Base-by-base conservation (phyloP, 2,888 invertebrate species). In the Ornithoptera alexandrae region DNA sequence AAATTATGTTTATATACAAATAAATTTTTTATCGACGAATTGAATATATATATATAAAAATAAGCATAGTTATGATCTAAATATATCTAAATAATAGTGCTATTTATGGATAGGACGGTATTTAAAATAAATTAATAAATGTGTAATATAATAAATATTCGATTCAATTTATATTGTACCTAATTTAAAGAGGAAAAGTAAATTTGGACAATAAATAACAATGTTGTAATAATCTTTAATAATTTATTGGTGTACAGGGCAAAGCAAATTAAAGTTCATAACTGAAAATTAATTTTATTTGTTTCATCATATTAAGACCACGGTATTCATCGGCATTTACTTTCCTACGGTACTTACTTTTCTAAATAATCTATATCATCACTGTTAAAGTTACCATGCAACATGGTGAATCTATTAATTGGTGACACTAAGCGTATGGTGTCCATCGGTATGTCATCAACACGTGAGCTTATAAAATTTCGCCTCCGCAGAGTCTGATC, bases 351-450 rank as follows among this genome's bases (percentile, higher is more conserved):
- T 75, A 90, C 91, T 90, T 77, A 90, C 90, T 88, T 90, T 72
- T 82, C 81, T 3, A 85, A 83, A 68, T 74, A 75, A 64, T 75
- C 72, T 67, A 72, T 71, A 36, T 76, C 77, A 70, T 85, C 84
- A 70, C 77, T 74, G 74, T 76, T 82, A 71, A 86, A 86, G 74
- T 85, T 84, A 62, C 86, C 90, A 74, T 87, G 88, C 69, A 90
- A 87, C 74, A 89, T 82, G 39, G 85, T 81, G 72, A 91, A 85
- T 77, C 88, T 86, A 78, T 87, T 88, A 63, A 90, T 84, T 63
- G 92, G 90, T 1, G 89, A 86, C 36, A 90, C 88, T 68, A 92
- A 77, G 67, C 89, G 81, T 68, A 91, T 84, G 0, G 86, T 87
- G 69, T 92, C 91, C 80, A 87, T 81, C 1, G 88, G 84, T 17